These are phyloP conservation scores for Gulo gulo DNA, from an alignment of 2,113 vertebrate genomes.

Conservation along the genomic window DNA sequence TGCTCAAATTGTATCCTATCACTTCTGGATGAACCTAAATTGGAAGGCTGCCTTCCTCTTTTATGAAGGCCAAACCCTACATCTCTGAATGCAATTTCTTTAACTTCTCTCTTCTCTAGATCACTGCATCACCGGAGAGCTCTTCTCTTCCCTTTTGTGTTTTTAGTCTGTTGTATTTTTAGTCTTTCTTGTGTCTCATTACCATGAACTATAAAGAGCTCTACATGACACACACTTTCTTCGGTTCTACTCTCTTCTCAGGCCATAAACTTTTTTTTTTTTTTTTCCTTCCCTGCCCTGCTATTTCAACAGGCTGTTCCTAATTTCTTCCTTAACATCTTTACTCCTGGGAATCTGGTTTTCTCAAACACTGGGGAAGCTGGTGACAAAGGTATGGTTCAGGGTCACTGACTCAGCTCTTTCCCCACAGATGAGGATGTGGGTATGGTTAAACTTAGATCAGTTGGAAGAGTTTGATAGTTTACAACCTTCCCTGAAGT, in stretches of 20 bases:
- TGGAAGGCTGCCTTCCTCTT: background rate
- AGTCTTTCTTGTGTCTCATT: background rate
- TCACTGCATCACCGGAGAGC: background rate
- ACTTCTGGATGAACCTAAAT: background rate
- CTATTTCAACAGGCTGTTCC: background rate
- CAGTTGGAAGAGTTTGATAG: background rate
- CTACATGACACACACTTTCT: background rate
- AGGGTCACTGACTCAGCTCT: background rate
- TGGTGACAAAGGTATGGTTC: background rate
- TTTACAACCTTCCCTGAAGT: background rate
- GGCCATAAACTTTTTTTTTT: background rate
- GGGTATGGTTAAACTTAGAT: background rate
- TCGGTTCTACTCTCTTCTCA: background rate
- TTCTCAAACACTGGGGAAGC: background rate
- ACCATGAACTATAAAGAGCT: background rate
- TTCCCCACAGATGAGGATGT: background rate
- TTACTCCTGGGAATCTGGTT: background rate
- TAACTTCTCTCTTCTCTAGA: background rate
- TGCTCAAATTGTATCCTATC: background rate
- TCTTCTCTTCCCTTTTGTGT: background rate
- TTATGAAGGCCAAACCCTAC: background rate
- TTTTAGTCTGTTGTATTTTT: background rate
- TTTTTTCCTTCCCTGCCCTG: background rate
- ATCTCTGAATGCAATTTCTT: background rate
- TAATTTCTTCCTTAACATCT: background rate